A percentile compares a stretch with the other conserved stretches of the same genome.
Conservation (phyloP, 2,888 invertebrate genomes). For the Ophion slaviceki region DNA sequence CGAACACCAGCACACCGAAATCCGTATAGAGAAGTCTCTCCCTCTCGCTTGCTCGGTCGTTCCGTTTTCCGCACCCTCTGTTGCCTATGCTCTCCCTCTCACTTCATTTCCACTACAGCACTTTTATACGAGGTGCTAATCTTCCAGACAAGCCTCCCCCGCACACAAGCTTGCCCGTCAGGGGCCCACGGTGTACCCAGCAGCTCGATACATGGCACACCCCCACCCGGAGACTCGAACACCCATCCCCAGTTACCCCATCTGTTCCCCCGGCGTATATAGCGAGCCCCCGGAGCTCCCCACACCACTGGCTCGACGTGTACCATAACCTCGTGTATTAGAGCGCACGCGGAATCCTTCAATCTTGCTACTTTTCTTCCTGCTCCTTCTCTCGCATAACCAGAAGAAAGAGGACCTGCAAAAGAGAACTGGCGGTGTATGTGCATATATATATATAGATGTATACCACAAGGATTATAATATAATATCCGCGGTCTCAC, state of each 20-base stretch:
- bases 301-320: conserved; percentile 14
- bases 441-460: background rate
- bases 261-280: too few relatives aligned
- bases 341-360: conserved; percentile 53
- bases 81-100: conserved; percentile 57
- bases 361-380: conserved; percentile 60
- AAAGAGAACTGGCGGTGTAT: conserved; percentile 12
- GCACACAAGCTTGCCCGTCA: conserved; percentile 48
- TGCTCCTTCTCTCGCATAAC: conserved; percentile 48
- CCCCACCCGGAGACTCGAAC: background rate
- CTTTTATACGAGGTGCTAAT: conserved; percentile 84
- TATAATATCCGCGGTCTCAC: conserved; percentile 75
- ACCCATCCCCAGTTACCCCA: background rate
- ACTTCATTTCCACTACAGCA: conserved; percentile 78
- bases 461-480: conserved; percentile 77
- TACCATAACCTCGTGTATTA: conserved; percentile 66
- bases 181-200: conserved; percentile 53
- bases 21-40: conserved; percentile 60
- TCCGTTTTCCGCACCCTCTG: conserved; percentile 43
- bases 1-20: conserved; percentile 48
- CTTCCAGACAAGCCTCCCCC: conserved; percentile 80
- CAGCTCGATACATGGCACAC: conserved; percentile 57
- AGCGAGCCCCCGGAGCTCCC: background rate
- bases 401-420: conserved; percentile 26
- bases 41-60: conserved; percentile 36